Conservation (phyloP, 1,140 invertebrate species). For the Bombus superbus region DNA sequence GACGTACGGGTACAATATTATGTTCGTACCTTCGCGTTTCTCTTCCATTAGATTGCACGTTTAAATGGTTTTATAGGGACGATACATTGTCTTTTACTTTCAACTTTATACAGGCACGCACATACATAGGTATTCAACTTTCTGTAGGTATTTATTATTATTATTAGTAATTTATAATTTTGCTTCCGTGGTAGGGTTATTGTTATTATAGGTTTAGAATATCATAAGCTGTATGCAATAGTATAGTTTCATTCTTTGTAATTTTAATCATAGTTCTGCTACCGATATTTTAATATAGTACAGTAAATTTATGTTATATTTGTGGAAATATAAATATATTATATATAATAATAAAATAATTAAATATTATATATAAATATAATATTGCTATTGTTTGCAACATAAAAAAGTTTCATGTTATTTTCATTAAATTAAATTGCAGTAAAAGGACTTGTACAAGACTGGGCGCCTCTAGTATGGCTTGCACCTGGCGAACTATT, state of each 20-base stretch:
- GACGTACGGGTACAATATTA: neutral
- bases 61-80: neutral
- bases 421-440: constrained; percentile 49
- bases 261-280: neutral
- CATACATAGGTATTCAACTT: neutral
- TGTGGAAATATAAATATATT: too few relatives aligned
- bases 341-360: too few relatives aligned
- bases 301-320: too few relatives aligned
- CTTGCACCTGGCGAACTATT: constrained; percentile 86
- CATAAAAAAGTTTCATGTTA: neutral
- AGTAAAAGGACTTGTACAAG: constrained; percentile 82
- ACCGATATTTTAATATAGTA: neutral
- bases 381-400: neutral
- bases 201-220: neutral
- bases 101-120: too few relatives aligned
- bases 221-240: neutral
- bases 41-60: neutral
- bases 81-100: neutral
- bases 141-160: neutral
- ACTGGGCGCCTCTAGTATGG: constrained; percentile 87
- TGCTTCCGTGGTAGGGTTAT: neutral
- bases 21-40: neutral
- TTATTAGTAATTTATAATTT: neutral
- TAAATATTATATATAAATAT: too few relatives aligned
- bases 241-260: neutral